These are phyloP conservation scores for Dexiosoma caninum DNA, from an alignment of 2,888 invertebrate species.

Conservation along the genomic window DNA sequence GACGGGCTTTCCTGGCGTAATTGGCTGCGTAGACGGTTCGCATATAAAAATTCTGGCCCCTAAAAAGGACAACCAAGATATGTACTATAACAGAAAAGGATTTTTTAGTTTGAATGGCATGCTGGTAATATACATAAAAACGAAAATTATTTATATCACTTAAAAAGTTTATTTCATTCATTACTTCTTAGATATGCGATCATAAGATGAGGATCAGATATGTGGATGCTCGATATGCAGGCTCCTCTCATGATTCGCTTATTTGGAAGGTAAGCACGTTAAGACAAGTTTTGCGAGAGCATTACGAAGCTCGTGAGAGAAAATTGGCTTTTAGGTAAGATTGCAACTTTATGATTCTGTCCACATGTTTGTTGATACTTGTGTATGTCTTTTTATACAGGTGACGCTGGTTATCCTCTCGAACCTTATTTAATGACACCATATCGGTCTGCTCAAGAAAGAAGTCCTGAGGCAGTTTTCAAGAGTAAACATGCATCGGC, in stretches of 20 bases:
- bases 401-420: slow-evolving; percentile 44
- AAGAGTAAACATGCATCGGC: slow-evolving; percentile 41
- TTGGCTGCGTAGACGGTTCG: no score
- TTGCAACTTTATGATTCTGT: no score
- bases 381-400: slow-evolving; percentile 15
- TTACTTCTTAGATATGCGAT: slow-evolving; percentile 12
- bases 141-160: no score
- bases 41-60: slow-evolving; percentile 23
- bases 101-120: no score
- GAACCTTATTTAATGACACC: slow-evolving; percentile 52
- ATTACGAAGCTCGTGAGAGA: no score
- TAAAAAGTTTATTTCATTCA: neutral
- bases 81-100: slow-evolving; percentile 2
- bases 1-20: neutral
- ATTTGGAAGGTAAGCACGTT: no score
- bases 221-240: slow-evolving; percentile 34
- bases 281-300: no score
- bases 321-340: no score
- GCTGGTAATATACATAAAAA: neutral
- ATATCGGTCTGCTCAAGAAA: slow-evolving; percentile 9
- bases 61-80: neutral
- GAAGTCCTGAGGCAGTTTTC: slow-evolving; percentile 31
- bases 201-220: slow-evolving; percentile 28
- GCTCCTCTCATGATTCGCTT: no score
- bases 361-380: no score